Conservation (phyloP, 2,797 vertebrate species). For the Knipowitschia caucasica region DNA sequence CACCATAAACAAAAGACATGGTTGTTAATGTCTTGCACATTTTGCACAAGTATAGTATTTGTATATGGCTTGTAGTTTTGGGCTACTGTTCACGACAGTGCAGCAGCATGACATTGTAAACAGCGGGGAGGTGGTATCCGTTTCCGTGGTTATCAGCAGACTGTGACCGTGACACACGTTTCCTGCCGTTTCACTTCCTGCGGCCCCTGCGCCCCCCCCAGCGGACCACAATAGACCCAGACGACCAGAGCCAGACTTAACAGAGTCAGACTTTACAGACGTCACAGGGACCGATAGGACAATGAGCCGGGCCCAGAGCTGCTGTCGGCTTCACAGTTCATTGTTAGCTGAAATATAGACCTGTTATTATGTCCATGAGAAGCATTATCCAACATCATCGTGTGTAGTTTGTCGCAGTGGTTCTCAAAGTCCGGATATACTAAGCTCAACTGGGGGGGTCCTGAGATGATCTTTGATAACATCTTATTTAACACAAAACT, state of each 20-base stretch:
- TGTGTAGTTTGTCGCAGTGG: neutral
- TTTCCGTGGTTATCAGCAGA: conserved; percentile 49
- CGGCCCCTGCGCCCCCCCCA: conserved; percentile 27
- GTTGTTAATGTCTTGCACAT: neutral
- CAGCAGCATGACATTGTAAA: conserved; percentile 54
- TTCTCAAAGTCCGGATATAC: too few species aligned
- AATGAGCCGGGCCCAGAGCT: conserved; percentile 45
- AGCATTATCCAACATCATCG: neutral
- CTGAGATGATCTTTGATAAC: too few species aligned
- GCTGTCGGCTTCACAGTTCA: conserved; percentile 10
- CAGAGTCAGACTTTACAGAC: conserved; percentile 19
- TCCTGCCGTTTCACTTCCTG: conserved; percentile 66
- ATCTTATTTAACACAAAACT: too few species aligned
- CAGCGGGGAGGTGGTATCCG: conserved; percentile 51
- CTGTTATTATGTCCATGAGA: neutral
- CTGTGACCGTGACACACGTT: conserved; percentile 64
- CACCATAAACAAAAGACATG: neutral
- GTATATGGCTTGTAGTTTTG: neutral
- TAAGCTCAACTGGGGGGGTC: too few species aligned
- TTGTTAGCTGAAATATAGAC: conserved; percentile 25
- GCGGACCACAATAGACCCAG: conserved; percentile 58
- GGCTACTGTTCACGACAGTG: conserved; percentile 26
- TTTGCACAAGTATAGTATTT: neutral
- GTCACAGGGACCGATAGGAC: conserved; percentile 49
- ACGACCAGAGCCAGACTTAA: conserved; percentile 40